These are phyloP conservation scores for Limnephilus marmoratus DNA, from an alignment of 2,888 invertebrate genomes.

Conservation along the genomic window DNA sequence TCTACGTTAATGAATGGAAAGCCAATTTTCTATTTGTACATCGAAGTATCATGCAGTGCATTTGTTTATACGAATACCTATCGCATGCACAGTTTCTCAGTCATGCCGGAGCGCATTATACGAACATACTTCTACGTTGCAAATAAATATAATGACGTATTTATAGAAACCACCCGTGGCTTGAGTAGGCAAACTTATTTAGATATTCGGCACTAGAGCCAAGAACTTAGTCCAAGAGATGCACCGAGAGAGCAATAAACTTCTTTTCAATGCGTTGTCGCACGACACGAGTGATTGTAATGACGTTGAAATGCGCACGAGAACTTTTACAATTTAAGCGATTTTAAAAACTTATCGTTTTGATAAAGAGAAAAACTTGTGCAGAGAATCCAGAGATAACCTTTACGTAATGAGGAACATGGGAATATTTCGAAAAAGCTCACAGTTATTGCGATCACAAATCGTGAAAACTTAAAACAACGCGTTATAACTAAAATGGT, in stretches of 20 bases:
- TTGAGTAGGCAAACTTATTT: not conserved
- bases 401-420: not conserved
- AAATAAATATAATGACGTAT: slow-evolving; percentile 12
- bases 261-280: not conserved
- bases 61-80: not conserved
- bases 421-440: not conserved
- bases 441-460: not conserved
- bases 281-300: not conserved
- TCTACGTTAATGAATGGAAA: not conserved
- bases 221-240: slow-evolving; percentile 19
- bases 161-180: slow-evolving; percentile 30
- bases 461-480: not conserved
- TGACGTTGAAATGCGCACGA: not conserved
- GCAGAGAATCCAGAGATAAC: not conserved
- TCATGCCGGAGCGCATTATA: not conserved
- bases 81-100: not conserved
- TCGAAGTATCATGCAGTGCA: not conserved
- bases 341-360: not conserved
- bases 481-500: not conserved
- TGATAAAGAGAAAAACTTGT: not conserved
- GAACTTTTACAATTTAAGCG: not conserved
- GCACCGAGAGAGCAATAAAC: slow-evolving; percentile 26
- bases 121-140: slow-evolving; percentile 31
- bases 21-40: too few species aligned
- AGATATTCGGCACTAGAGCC: not conserved